Conservation (phyloP, 2,113 vertebrate genomes). For the Melierax canorus region DNA sequence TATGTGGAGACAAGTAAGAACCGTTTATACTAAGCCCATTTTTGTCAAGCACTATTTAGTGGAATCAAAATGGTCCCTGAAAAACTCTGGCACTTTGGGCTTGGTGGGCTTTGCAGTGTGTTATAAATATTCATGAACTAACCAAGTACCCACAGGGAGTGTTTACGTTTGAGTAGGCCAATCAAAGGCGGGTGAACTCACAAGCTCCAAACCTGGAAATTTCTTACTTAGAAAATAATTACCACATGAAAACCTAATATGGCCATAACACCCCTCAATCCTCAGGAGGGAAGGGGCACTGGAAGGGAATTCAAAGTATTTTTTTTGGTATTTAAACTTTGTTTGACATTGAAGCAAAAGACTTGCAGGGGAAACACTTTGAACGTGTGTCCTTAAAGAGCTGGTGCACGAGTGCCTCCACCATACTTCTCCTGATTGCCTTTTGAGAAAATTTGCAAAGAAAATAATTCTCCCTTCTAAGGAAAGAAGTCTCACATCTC, state of each 20-base stretch:
- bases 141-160: constrained; percentile 40
- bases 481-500: neutral
- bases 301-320: constrained; percentile 25
- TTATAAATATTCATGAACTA: constrained; percentile 59
- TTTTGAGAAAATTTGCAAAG: constrained; percentile 20
- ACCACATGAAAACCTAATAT: neutral
- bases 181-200: constrained; percentile 47
- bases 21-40: neutral
- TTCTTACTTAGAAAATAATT: constrained; percentile 58
- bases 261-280: neutral
- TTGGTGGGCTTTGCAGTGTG: constrained; percentile 12
- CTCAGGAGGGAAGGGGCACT: constrained; percentile 8
- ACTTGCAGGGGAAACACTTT: neutral
- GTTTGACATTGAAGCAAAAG: constrained; percentile 25
- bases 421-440: neutral
- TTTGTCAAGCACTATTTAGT: neutral
- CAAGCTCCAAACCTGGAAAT: constrained; percentile 48
- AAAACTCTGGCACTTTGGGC: neutral
- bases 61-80: constrained; percentile 29
- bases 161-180: constrained; percentile 68
- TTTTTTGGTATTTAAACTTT: constrained; percentile 28
- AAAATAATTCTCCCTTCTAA: neutral
- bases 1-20: neutral
- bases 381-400: constrained; percentile 25
- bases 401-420: neutral